Evolutionary conservation across 2,797 vertebrate species (phyloP).

Genomic region (Triplophysa yarkandensis): DNA sequence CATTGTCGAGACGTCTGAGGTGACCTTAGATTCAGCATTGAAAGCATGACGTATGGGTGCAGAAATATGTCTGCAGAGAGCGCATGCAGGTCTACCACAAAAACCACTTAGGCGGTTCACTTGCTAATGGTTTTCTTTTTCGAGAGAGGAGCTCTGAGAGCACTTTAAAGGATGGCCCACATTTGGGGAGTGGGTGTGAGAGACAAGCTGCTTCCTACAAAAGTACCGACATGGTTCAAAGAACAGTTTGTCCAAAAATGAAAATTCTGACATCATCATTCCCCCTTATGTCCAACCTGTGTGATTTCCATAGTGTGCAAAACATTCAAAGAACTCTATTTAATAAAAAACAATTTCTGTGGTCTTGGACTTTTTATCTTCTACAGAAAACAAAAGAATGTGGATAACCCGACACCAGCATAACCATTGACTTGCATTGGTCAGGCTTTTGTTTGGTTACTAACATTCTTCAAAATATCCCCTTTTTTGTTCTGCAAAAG

Average conservation of each 20-base stretch:
- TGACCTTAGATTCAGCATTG: conserved; percentile 42
- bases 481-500: too few species aligned
- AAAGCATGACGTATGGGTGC: conserved; percentile 59
- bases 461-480: too few species aligned
- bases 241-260: background rate
- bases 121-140: conserved; percentile 76
- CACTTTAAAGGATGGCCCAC: conserved; percentile 60
- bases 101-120: conserved; percentile 76
- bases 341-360: too few species aligned
- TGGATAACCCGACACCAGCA: too few species aligned
- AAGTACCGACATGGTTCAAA: conserved; percentile 23
- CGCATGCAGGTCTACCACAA: conserved; percentile 71
- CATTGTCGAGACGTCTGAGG: conserved; percentile 39
- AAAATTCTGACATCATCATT: background rate
- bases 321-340: too few species aligned
- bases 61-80: conserved; percentile 62
- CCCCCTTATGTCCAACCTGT: too few species aligned
- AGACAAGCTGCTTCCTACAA: conserved; percentile 27
- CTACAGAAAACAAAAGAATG: too few species aligned
- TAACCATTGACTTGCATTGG: too few species aligned
- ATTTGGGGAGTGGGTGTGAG: conserved; percentile 37
- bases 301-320: background rate
- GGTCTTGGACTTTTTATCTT: too few species aligned
- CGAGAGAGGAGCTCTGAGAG: conserved; percentile 58
- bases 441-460: too few species aligned